Conservation (phyloP, 2,797 vertebrate species). For the Chanos chanos region DNA sequence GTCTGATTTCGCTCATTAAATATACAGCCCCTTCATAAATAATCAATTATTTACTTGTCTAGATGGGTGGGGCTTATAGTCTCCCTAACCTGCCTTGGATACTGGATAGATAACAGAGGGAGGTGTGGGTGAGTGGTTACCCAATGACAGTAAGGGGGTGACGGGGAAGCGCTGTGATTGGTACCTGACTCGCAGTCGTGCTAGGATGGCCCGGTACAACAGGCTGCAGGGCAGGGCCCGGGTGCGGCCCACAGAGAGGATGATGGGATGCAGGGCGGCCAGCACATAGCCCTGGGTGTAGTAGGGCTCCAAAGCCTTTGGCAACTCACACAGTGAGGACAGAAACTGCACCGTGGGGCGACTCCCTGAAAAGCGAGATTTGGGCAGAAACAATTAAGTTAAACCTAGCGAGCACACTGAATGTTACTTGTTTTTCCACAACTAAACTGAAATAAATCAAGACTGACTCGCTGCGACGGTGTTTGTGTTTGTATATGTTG, state of each 20-base stretch:
- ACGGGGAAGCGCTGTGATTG: not conserved
- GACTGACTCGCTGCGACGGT: too few species aligned
- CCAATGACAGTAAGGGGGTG: not conserved
- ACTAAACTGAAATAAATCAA: too few species aligned
- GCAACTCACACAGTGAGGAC: conserved; percentile 85
- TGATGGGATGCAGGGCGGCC: conserved; percentile 84
- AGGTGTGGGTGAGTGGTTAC: not conserved
- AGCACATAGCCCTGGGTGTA: conserved; percentile 88
- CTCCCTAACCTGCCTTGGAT: conserved; percentile 1
- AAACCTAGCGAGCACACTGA: too few species aligned
- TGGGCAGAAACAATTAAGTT: not conserved
- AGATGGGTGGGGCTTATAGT: not conserved
- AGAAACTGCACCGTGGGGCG: conserved; percentile 84
- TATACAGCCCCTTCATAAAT: conserved; percentile 60
- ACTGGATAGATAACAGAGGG: not conserved
- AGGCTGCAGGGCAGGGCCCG: conserved; percentile 83
- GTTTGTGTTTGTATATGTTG: too few species aligned
- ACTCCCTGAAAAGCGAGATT: conserved; percentile 68
- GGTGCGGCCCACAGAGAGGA: conserved; percentile 79
- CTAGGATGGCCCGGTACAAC: conserved; percentile 86
- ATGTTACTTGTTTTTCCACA: too few species aligned
- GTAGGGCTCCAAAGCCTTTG: conserved; percentile 83
- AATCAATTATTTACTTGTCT: conserved; percentile 57
- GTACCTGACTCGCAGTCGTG: conserved; percentile 82
- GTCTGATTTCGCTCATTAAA: conserved; percentile 58